These are phyloP conservation scores for Tenthredo livida DNA, from an alignment of 2,888 invertebrate genomes.

Conservation along the genomic window DNA sequence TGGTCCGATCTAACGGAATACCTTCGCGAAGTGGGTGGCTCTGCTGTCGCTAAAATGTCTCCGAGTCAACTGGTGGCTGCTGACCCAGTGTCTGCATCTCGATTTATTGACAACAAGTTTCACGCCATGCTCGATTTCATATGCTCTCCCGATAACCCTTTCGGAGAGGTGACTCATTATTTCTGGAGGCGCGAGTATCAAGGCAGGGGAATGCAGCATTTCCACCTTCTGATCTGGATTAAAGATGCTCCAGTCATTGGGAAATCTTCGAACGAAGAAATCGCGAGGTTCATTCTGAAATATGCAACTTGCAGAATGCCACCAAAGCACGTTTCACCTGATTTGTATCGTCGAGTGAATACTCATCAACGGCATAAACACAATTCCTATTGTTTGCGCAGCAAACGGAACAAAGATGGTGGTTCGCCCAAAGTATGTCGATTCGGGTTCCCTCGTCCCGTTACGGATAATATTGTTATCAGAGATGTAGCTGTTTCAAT, in stretches of 20 bases:
- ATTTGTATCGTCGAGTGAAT: conserved; percentile 56
- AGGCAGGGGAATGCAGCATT: conserved; percentile 63
- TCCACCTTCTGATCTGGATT: conserved; percentile 64
- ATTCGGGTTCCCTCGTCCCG: conserved; percentile 64
- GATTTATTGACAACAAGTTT: conserved; percentile 70
- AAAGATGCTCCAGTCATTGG: conserved; percentile 63
- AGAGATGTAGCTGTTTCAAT: conserved; percentile 63
- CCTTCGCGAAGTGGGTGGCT: conserved; percentile 63
- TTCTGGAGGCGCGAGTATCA: conserved; percentile 64
- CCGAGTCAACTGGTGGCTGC: conserved; percentile 65
- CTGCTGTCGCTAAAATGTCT: conserved; percentile 60
- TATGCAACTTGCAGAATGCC: conserved; percentile 62
- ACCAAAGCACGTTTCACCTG: conserved; percentile 57
- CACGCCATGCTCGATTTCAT: conserved; percentile 66
- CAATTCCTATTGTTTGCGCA: conserved; percentile 60
- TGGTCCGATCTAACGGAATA: conserved; percentile 68
- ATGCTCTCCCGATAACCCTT: conserved; percentile 60
- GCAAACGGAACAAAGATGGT: conserved; percentile 57
- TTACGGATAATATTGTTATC: conserved; percentile 60
- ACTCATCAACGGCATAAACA: conserved; percentile 62
- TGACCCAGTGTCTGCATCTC: conserved; percentile 68
- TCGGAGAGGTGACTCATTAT: conserved; percentile 61
- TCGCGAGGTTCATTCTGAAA: conserved; percentile 63
- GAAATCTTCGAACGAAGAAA: conserved; percentile 59
- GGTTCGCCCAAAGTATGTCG: conserved; percentile 61